Evolutionary conservation across 1,140 invertebrate genomes (phyloP), one percentile per base, ranked within the genome.

Genomic region (Aphidius gifuensis): DNA sequence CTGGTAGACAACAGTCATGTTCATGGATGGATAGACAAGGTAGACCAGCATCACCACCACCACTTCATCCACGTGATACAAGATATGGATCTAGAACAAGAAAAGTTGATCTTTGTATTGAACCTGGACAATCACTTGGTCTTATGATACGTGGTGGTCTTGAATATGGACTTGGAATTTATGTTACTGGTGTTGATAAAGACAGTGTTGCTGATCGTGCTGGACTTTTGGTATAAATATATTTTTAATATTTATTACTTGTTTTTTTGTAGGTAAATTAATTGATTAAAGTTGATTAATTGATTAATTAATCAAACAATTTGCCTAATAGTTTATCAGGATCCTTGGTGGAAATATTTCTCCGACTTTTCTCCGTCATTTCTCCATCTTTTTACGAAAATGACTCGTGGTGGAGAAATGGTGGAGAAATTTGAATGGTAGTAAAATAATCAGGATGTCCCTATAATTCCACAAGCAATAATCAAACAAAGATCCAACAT

Each of bases 81-180:
- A 73, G 74, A 66, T 80, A 74, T 66, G 77, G 76, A 57, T 73
- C 80, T 49, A 70, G 78, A 54, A 81, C 75, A 51, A 75, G 74
- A 7, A 82, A 92, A 84, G 90, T 92, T 68, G 91, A 92, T 70
- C 82, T 92, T 60, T 89, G 88, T 68, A 93, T 96, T 69, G 91
- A 94, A 73, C 90, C 92, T 5, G 92, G 92, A 1, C 90, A 95
- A 72, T 93, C 91, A 59, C 80, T 97, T 56, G 95, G 95, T 9
- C 80, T 98, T 62, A 95, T 96, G 92, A 96, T 98, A 58, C 82
- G 94, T 56, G 94, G 94, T 32, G 95, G 95, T 4, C 85, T 92
- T 23, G 95, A 98, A 75, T 97, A 96, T 79, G 94, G 92, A 66
- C 85, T 97, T 47, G 95, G 94, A 2, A 96, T 97, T 73, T 97